These are phyloP conservation scores for Lacanobia oleracea DNA, from an alignment of 2,888 invertebrate genomes.

Conservation along the genomic window DNA sequence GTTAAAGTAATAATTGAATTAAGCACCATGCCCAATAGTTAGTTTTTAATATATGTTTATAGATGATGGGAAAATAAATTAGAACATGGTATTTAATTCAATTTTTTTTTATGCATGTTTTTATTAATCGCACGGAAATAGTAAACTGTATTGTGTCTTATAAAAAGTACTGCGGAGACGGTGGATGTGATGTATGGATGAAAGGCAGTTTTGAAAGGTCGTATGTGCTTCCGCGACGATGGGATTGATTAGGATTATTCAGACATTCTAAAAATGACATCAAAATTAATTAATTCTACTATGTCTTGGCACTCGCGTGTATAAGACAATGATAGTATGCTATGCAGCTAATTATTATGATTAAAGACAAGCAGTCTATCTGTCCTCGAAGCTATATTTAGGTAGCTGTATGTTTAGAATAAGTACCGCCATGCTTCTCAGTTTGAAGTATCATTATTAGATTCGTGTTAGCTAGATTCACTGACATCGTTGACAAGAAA, in stretches of 20 bases:
- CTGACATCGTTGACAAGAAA: not conserved
- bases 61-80: not conserved
- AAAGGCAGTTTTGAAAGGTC: slow-evolving; percentile 18
- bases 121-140: not conserved
- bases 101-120: not conserved
- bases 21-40: not conserved
- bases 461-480: not conserved
- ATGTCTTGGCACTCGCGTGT: not conserved
- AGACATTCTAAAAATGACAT: not conserved
- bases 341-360: not conserved
- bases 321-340: not conserved
- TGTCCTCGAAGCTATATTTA: slow-evolving; percentile 47
- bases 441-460: not conserved
- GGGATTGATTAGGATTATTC: slow-evolving; percentile 27
- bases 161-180: not conserved
- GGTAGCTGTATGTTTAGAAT: slow-evolving; percentile 14
- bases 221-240: slow-evolving; percentile 4
- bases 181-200: slow-evolving; percentile 1
- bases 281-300: not conserved
- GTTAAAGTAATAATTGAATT: slow-evolving; percentile 2
- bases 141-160: not conserved
- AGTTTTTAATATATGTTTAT: not conserved
- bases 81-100: not conserved
- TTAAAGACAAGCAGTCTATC: not conserved
- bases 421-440: slow-evolving; percentile 1